Conservation (phyloP, 2,888 invertebrate genomes). For the Cataglyphis cursor region DNA sequence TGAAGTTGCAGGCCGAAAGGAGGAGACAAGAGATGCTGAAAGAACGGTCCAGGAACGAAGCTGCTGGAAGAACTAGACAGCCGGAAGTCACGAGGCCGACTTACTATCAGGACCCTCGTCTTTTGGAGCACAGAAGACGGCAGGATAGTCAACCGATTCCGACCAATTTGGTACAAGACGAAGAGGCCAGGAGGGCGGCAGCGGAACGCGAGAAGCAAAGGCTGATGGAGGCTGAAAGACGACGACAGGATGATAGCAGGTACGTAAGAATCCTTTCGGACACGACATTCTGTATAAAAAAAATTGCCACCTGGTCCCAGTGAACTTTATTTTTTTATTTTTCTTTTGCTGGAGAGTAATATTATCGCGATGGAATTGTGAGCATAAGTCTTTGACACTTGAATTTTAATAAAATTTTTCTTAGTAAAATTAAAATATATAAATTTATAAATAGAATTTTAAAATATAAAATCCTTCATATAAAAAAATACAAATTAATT, state of each 20-base stretch:
- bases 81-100: slow-evolving; percentile 29
- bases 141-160: slow-evolving; percentile 67
- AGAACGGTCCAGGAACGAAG: slow-evolving; percentile 56
- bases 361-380: neutral
- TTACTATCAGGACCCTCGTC: slow-evolving; percentile 22
- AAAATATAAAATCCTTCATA: no score
- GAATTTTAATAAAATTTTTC: neutral
- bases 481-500: slow-evolving; percentile 1
- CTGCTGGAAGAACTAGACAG: slow-evolving; percentile 41
- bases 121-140: slow-evolving; percentile 61
- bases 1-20: slow-evolving; percentile 61
- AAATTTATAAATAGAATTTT: neutral
- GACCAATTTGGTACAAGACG: slow-evolving; percentile 63
- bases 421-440: neutral
- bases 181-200: slow-evolving; percentile 46
- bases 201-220: slow-evolving; percentile 68
- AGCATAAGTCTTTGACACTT: neutral
- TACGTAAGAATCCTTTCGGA: slow-evolving; percentile 37
- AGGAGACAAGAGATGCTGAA: slow-evolving; percentile 59
- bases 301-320: slow-evolving; percentile 10
- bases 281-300: neutral
- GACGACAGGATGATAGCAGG: slow-evolving; percentile 42
- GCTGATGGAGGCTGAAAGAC: slow-evolving; percentile 55
- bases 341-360: neutral
- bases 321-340: slow-evolving; percentile 24